Base-by-base conservation (phyloP, 2,888 invertebrate genomes). In the Carabus problematicus region DNA sequence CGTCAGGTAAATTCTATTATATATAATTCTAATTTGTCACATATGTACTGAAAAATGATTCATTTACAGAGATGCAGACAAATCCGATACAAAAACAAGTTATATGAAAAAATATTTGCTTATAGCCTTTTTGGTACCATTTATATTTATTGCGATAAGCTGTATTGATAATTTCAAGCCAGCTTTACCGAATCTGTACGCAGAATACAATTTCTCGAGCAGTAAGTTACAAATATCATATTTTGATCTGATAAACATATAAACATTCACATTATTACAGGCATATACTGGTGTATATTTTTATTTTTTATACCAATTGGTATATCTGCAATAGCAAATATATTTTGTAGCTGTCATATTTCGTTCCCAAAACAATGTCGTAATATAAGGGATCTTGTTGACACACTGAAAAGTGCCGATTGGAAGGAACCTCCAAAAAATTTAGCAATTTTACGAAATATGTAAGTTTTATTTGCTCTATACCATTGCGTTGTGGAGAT, bases 131-230 rank as follows among this genome's bases (percentile, higher is more conserved):
- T 19, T 45, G 6, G 39, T 56, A 45, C 64, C 64, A 19, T 8
- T 64, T 9, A 8, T 56, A 12, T 56, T 64, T 39, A 42, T 64
- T n/a, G 7, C 14, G 1, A 45, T 64, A 8, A 64, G 56, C 39
- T 45, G 55, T 8, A 7, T 64, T n/a, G 64, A 64, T 39, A 55
- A 19, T 12, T 42, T 8, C 11, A 64, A 64, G 18, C 64, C 64
- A 19, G 55, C 55, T 19, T 19, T 64, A 19, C 56, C 56, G 14
- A 64, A 54, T 12, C 45, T 56, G 14, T 64, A 64, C 12, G 8
- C 56, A 39, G 29, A 64, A 11, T 64, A 45, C 14, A 42, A 42
- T 9, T 54, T 41, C 43, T 55, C 64, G 12, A 64, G 45, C 55
- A 42, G 64, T 64, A 64, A 64, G 56, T 56, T 39, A 6, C 45